Percentiles rank a stretch among this genome's conserved stretches.
Evolutionary conservation across 37 sponge, comb jelly and placozoan genomes (phyloP).

Genomic region (Spongia lamella): DNA sequence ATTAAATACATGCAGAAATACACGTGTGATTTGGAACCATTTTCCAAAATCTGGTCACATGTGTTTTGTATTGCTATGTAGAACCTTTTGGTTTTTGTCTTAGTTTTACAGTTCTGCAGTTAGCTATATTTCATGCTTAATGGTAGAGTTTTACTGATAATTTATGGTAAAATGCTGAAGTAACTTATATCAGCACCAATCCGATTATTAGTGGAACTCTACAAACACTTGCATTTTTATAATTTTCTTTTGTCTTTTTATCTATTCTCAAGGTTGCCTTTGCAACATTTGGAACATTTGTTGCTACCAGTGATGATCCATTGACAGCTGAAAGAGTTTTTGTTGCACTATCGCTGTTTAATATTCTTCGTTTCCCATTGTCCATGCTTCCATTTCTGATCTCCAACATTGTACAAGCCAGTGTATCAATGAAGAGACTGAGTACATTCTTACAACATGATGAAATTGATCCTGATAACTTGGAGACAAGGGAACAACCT

Average conservation of each 20-base stretch:
- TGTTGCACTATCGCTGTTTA: constrained; percentile 95
- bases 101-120: too few species aligned
- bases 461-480: constrained; percentile 81
- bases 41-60: too few species aligned
- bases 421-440: constrained; percentile 86
- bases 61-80: too few species aligned
- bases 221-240: too few species aligned
- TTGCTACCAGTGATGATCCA: constrained; percentile 45
- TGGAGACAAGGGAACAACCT: constrained; percentile 43
- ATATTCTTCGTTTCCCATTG: constrained; percentile 93
- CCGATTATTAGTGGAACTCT: too few species aligned
- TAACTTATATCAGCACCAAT: too few species aligned
- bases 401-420: constrained; percentile 76
- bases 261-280: constrained; percentile 84
- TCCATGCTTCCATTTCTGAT: constrained; percentile 87
- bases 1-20: too few species aligned
- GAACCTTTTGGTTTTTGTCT: too few species aligned
- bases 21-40: too few species aligned
- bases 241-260: background rate
- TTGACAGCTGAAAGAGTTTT: constrained; percentile 88
- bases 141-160: too few species aligned
- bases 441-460: constrained; percentile 66
- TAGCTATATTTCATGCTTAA: background rate
- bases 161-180: too few species aligned
- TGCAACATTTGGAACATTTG: constrained; percentile 89